These are phyloP conservation scores for Stercorarius parasiticus DNA, from an alignment of 2,113 vertebrate genomes.

Conservation along the genomic window DNA sequence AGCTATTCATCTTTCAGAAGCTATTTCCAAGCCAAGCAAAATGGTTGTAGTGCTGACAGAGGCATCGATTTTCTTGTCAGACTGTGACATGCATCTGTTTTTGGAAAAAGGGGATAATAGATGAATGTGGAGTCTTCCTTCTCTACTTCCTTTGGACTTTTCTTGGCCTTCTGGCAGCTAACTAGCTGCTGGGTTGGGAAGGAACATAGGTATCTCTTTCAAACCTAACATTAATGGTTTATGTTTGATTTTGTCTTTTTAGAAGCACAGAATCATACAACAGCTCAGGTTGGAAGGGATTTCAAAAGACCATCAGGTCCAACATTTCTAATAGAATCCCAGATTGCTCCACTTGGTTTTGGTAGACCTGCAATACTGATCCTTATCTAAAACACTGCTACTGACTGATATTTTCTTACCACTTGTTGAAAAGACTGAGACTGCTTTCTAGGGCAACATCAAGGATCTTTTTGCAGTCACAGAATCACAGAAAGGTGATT, in stretches of 20 bases:
- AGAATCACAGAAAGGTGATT: neutral
- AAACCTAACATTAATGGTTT: neutral
- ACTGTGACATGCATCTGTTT: neutral
- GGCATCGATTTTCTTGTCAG: neutral
- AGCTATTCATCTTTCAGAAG: neutral
- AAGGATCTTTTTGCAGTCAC: neutral
- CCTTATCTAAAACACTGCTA: neutral
- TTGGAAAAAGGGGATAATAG: neutral
- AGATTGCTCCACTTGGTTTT: neutral
- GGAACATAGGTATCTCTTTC: neutral
- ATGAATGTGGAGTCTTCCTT: neutral
- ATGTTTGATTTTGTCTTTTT: neutral
- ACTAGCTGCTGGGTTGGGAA: neutral
- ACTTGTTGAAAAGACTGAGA: neutral
- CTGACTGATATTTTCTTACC: neutral
- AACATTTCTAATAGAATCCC: neutral
- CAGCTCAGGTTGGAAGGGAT: neutral
- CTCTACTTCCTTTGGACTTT: neutral
- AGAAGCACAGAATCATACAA: neutral
- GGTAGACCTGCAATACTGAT: neutral
- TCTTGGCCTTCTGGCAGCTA: neutral
- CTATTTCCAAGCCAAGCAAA: neutral
- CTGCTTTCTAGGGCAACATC: neutral
- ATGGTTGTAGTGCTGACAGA: neutral
- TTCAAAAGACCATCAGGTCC: neutral